A percentile compares a stretch with the other conserved stretches of the same genome.
phyloP scores from a whole-genome alignment of 1,140 invertebrate species.

The Acromyrmex heyeri region DNA sequence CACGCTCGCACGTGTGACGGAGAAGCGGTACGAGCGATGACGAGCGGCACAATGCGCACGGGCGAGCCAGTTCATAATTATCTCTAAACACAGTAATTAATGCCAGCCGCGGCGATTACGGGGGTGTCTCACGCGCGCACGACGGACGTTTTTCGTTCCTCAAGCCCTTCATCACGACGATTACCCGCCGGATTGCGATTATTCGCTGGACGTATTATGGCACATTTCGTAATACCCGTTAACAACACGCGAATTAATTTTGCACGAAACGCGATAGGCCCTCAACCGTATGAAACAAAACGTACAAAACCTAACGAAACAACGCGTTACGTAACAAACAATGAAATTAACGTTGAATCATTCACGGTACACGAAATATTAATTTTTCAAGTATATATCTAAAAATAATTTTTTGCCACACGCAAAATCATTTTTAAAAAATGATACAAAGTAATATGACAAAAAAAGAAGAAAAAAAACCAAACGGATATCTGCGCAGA shows the following conservation, averaged over 20 bases:
- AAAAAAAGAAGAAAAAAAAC: background rate
- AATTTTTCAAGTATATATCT: background rate
- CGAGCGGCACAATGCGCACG: conserved; percentile 69
- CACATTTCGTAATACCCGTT: conserved; percentile 50
- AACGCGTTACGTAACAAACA: background rate
- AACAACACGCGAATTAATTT: conserved; percentile 69
- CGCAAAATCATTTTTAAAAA: background rate
- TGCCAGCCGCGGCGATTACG: conserved; percentile 71
- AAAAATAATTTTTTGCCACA: background rate
- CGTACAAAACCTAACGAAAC: conserved; percentile 7
- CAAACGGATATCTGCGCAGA: conserved; percentile 4
- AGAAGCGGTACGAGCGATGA: conserved; percentile 46
- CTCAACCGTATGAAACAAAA: conserved; percentile 27
- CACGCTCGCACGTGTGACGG: background rate
- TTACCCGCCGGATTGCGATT: conserved; percentile 73
- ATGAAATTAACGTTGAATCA: background rate
- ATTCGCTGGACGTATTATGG: conserved; percentile 56
- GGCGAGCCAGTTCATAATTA: conserved; percentile 75
- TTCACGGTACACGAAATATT: background rate
- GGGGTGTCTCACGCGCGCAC: conserved; percentile 72
- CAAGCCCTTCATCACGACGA: conserved; percentile 75
- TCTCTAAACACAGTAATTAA: conserved; percentile 83
- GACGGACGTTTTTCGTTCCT: conserved; percentile 75
- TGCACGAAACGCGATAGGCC: conserved; percentile 58
- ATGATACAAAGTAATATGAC: background rate